These are phyloP conservation scores for Odontesthes bonariensis DNA, from an alignment of 2,113 vertebrate species.

Conservation along the genomic window DNA sequence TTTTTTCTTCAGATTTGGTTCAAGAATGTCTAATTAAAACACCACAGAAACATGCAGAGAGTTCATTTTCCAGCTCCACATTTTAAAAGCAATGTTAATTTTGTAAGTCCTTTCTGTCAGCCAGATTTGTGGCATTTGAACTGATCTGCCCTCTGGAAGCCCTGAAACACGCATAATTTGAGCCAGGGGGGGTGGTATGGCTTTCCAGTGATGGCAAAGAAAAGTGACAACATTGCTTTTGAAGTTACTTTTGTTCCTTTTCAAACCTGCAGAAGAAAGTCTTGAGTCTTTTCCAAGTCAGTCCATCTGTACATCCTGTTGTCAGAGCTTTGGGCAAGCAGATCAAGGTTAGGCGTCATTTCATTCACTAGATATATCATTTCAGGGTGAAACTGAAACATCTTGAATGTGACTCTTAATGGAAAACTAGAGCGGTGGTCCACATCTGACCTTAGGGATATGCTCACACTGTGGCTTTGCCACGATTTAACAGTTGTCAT, in stretches of 20 bases:
- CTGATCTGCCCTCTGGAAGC: conserved; percentile 37
- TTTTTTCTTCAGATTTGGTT: conserved; percentile 9
- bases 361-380: conserved; percentile 50
- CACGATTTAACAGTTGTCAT: conserved; percentile 74
- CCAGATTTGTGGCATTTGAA: conserved; percentile 48
- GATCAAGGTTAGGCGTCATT: conserved; percentile 23
- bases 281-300: conserved; percentile 1
- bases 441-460: conserved; percentile 67
- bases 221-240: conserved; percentile 40
- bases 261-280: conserved; percentile 10
- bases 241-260: conserved; percentile 40
- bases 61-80: conserved; percentile 10
- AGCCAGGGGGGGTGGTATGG: conserved; percentile 14
- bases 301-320: conserved; percentile 27
- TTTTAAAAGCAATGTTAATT: conserved; percentile 22
- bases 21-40: conserved; percentile 35
- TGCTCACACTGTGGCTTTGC: conserved; percentile 63
- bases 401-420: conserved; percentile 53
- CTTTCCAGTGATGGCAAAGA: conserved; percentile 33
- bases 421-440: conserved; percentile 53
- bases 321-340: conserved; percentile 3
- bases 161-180: conserved; percentile 22
- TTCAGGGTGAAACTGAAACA: conserved; percentile 52
- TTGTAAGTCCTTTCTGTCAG: conserved; percentile 29
- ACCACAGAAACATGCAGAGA: conserved; percentile 10